A percentile compares a stretch with the other conserved stretches of the same genome.
Evolutionary conservation across 2,888 invertebrate genomes (phyloP).

Genomic region (Sesamia inferens): DNA sequence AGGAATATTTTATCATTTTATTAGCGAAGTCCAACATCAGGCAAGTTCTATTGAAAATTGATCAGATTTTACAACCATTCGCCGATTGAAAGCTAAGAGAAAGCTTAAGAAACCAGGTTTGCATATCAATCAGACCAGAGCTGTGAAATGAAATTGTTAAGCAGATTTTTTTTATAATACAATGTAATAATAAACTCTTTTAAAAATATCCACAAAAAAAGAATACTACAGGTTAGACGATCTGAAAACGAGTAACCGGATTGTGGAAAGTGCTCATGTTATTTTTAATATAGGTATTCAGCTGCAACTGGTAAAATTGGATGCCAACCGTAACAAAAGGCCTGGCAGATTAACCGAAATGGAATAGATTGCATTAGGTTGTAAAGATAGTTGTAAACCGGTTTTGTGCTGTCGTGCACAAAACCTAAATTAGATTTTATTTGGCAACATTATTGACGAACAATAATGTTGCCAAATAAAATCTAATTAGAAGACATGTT

Average conservation of each 20-base stretch:
- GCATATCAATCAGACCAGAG: slow-evolving; percentile 34
- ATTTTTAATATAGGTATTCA: too few relatives aligned
- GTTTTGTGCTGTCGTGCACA: background rate
- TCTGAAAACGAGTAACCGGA: too few relatives aligned
- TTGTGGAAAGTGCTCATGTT: too few relatives aligned
- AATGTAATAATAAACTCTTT: too few relatives aligned
- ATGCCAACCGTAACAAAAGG: background rate
- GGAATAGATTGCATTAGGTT: background rate
- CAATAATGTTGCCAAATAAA: background rate
- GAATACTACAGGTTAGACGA: too few relatives aligned
- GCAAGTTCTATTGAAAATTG: slow-evolving; percentile 2
- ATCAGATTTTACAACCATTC: slow-evolving; percentile 42
- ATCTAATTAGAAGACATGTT: too few relatives aligned
- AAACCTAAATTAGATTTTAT: too few relatives aligned
- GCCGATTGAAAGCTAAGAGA: slow-evolving; percentile 43
- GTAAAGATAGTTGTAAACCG: too few relatives aligned
- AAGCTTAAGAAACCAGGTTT: slow-evolving; percentile 43
- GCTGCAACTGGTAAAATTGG: background rate
- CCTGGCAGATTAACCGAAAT: background rate
- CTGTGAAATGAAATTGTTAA: slow-evolving; percentile 20
- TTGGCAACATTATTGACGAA: too few relatives aligned
- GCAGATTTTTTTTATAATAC: background rate
- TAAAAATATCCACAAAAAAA: too few relatives aligned
- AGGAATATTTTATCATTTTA: slow-evolving; percentile 11
- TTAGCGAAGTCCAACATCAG: slow-evolving; percentile 3